Percentiles rank a stretch among this genome's conserved stretches.
These are phyloP conservation scores for Porites cylindrica DNA, from an alignment of 92 coral and sea anemone genomes.

Conservation along the genomic window DNA sequence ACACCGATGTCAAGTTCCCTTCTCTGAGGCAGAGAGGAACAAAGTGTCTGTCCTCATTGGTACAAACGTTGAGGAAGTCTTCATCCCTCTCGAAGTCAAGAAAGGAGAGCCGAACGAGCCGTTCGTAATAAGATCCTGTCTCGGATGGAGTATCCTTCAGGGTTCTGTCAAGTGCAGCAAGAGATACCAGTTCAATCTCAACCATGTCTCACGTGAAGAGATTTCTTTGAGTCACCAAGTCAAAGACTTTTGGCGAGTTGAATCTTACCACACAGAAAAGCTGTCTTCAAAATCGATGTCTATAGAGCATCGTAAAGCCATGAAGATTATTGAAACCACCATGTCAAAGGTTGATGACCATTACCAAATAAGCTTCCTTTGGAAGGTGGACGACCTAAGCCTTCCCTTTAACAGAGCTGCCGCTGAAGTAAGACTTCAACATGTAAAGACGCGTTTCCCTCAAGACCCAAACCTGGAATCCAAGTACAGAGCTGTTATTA, in stretches of 20 bases:
- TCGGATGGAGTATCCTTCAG: too few species aligned
- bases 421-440: neutral
- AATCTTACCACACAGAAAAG: neutral
- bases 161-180: too few species aligned
- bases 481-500: constrained; percentile 15
- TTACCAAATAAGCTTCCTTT: constrained; percentile 50
- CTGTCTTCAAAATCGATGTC: constrained; percentile 14
- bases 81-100: too few species aligned
- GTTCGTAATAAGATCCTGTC: too few species aligned
- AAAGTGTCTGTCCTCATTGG: too few species aligned
- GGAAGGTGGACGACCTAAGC: constrained; percentile 33
- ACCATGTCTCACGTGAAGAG: too few species aligned
- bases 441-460: constrained; percentile 7
- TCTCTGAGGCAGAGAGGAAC: too few species aligned
- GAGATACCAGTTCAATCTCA: too few species aligned
- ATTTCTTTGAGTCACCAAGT: constrained; percentile 18
- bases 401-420: constrained; percentile 17
- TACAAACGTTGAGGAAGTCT: too few species aligned
- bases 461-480: neutral
- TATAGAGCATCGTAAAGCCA: neutral
- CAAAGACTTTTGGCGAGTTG: constrained; percentile 52
- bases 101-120: too few species aligned
- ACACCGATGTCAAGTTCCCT: too few species aligned
- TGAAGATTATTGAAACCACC: constrained; percentile 6
- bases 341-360: constrained; percentile 11